Conservation (phyloP, 2,888 invertebrate genomes). For the Andrena bucephala region DNA sequence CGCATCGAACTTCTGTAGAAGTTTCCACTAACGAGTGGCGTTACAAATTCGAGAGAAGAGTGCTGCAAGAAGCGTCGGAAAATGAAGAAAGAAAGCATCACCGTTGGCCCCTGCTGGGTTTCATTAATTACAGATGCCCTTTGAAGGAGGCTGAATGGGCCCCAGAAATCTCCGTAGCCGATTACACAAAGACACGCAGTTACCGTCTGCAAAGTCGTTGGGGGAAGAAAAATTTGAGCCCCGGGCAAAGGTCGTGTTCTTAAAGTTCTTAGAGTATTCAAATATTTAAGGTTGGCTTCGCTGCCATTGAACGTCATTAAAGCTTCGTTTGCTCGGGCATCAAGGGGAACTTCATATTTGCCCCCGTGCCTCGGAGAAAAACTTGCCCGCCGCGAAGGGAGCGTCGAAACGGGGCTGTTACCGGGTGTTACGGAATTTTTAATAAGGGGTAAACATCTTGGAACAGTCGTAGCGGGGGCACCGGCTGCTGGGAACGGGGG, state of each 20-base stretch:
- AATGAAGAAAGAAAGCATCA: not conserved
- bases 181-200: conserved; percentile 10
- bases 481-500: not conserved
- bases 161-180: conserved; percentile 6
- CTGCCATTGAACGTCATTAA: conserved; percentile 53
- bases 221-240: conserved; percentile 22
- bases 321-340: conserved; percentile 49
- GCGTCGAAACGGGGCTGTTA: conserved; percentile 10
- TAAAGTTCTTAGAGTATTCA: conserved; percentile 47
- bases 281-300: conserved; percentile 52
- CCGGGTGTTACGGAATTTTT: conserved; percentile 42
- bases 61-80: no score
- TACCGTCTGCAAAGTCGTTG: conserved; percentile 4
- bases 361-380: not conserved
- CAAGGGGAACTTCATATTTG: conserved; percentile 48
- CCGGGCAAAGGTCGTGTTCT: conserved; percentile 1
- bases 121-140: not conserved
- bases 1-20: not conserved
- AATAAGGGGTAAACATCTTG: conserved; percentile 51
- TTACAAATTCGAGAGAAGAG: not conserved
- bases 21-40: not conserved
- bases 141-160: conserved; percentile 6
- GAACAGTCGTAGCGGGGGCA: conserved; percentile 1
- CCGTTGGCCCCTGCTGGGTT: no score
- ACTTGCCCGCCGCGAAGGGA: not conserved